Percentiles rank a stretch among this genome's conserved stretches.
These are phyloP conservation scores for Drosophila guanche DNA, from an alignment of 1,140 invertebrate species.

Conservation along the genomic window DNA sequence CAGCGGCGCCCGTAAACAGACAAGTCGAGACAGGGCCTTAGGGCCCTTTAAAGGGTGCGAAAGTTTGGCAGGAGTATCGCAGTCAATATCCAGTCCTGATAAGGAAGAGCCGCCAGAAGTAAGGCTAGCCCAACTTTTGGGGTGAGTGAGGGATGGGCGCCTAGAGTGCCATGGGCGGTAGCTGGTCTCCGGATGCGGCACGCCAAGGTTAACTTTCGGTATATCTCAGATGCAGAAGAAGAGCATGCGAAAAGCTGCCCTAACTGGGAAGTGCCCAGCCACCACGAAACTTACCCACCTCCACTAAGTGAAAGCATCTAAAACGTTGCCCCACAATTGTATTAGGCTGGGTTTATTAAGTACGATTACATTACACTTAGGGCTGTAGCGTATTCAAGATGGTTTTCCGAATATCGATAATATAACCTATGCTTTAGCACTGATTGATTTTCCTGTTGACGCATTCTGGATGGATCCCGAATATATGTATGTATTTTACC, in stretches of 20 bases:
- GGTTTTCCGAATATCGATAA: no score
- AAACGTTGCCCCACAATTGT: constrained; percentile 24
- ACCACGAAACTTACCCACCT: constrained; percentile 31
- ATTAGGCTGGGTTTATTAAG: constrained; percentile 5
- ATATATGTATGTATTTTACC: constrained; percentile 14
- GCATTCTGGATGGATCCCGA: no score
- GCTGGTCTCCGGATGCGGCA: constrained; percentile 16
- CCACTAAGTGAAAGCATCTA: constrained; percentile 12
- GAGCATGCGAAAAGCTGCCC: constrained; percentile 42
- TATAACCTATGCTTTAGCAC: no score
- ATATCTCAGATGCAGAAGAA: constrained; percentile 3
- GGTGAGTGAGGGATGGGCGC: constrained; percentile 43
- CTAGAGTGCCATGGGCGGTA: constrained; percentile 17
- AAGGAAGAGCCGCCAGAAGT: constrained; percentile 2
- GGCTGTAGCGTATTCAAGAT: no score
- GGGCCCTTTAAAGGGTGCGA: constrained; percentile 69
- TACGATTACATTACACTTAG: background rate
- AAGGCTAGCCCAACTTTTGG: constrained; percentile 10
- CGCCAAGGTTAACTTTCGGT: constrained; percentile 48
- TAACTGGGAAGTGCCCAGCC: background rate
- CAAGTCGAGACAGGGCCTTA: constrained; percentile 23
- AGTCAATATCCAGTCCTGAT: constrained; percentile 41
- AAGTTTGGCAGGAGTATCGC: constrained; percentile 65
- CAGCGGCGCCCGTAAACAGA: constrained; percentile 52
- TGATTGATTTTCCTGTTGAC: no score